A percentile compares a stretch with the other conserved stretches of the same genome.
Evolutionary conservation across 2,113 vertebrate species (phyloP).

Genomic region (Lagenorhynchus albirostris): DNA sequence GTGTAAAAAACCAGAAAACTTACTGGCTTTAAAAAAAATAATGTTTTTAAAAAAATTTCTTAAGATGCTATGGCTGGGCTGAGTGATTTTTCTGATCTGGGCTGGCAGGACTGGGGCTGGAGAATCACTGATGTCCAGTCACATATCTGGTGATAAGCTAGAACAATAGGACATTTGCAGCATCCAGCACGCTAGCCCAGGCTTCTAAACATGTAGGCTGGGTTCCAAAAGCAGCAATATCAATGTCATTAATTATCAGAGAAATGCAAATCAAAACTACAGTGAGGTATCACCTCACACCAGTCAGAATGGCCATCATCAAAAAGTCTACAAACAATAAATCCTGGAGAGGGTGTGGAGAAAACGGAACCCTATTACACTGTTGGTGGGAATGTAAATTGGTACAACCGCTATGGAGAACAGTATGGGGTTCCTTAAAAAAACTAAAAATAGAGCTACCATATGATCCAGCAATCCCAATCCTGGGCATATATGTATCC

Average conservation of each 20-base stretch:
- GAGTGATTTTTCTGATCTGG: background rate
- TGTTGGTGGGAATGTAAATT: background rate
- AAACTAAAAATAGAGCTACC: background rate
- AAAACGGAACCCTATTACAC: background rate
- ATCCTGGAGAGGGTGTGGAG: background rate
- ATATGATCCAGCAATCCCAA: background rate
- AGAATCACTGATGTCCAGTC: background rate
- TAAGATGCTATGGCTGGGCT: background rate
- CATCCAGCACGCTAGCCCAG: background rate
- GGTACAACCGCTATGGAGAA: background rate
- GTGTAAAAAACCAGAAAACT: background rate
- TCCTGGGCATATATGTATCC: background rate
- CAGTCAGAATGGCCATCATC: background rate
- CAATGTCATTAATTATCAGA: background rate
- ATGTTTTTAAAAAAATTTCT: background rate
- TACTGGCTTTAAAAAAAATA: background rate
- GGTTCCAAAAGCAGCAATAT: background rate
- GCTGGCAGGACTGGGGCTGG: background rate
- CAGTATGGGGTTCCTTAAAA: background rate
- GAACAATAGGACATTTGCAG: background rate
- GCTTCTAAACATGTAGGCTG: background rate
- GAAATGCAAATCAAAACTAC: background rate
- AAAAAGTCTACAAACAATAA: background rate
- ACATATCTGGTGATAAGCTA: background rate
- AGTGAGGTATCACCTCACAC: background rate